Conservation (phyloP, 2,888 invertebrate species). For the Cataglyphis cursor region DNA sequence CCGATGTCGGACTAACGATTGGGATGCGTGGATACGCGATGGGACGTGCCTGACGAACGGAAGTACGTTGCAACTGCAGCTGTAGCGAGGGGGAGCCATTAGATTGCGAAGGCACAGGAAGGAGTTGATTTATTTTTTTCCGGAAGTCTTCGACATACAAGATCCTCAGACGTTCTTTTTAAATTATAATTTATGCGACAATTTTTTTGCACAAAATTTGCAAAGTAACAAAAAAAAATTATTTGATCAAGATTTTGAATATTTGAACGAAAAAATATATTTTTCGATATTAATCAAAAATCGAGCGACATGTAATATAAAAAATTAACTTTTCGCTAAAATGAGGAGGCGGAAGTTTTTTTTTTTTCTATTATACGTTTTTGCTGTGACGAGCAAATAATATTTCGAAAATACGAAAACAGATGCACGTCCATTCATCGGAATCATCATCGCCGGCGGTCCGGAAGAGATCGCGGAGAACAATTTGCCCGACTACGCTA, state of each 20-base stretch:
- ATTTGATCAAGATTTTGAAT: not conserved
- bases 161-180: not conserved
- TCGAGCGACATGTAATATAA: not conserved
- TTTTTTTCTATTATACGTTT: not conserved
- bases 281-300: no score
- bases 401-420: conserved; percentile 12
- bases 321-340: not conserved
- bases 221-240: not conserved
- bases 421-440: not conserved
- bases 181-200: not conserved
- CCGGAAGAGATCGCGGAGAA: conserved; percentile 55
- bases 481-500: conserved; percentile 60
- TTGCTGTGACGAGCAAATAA: not conserved
- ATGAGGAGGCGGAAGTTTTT: not conserved
- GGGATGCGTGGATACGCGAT: conserved; percentile 77
- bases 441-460: not conserved
- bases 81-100: conserved; percentile 47
- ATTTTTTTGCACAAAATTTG: not conserved
- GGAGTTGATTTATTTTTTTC: conserved; percentile 58
- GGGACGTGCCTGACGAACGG: conserved; percentile 79
- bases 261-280: not conserved
- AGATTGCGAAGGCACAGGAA: conserved; percentile 21
- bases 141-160: conserved; percentile 16
- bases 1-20: conserved; percentile 68
- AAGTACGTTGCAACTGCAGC: conserved; percentile 77